Conservation (phyloP, 2,888 invertebrate species). For the Enoplolaimus lenunculus region DNA sequence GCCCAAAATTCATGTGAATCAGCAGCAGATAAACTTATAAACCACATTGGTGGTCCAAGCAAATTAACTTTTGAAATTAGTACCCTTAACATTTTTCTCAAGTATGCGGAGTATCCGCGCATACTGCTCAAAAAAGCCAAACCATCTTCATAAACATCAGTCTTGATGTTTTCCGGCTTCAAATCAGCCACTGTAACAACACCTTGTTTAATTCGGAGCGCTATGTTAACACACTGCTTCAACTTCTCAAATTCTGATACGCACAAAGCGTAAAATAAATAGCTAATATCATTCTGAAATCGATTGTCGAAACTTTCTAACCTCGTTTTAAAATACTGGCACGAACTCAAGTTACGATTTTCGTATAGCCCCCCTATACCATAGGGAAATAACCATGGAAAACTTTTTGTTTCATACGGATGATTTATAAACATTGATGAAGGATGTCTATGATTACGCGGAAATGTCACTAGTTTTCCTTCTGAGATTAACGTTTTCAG, state of each 20-base stretch:
- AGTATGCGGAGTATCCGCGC: neutral
- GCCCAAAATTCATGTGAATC: neutral
- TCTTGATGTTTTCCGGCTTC: neutral
- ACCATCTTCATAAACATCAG: too few species aligned
- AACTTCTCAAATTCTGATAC: neutral
- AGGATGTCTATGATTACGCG: neutral
- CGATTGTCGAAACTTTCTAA: neutral
- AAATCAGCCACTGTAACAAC: neutral
- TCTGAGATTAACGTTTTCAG: neutral
- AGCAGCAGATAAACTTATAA: conserved; percentile 8
- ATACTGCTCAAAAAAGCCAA: neutral
- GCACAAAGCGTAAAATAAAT: conserved; percentile 3
- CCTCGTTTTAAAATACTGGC: conserved; percentile 6
- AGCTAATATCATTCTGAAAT: neutral
- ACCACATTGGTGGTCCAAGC: conserved; percentile 12
- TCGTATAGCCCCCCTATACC: conserved; percentile 6
- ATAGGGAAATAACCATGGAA: conserved; percentile 7
- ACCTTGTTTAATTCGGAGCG: neutral
- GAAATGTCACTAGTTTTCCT: neutral
- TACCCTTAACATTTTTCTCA: neutral
- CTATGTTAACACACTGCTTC: neutral
- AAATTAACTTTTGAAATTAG: neutral
- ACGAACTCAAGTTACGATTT: too few species aligned
- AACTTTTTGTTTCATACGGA: neutral
- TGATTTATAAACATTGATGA: neutral